A percentile compares a stretch with the other conserved stretches of the same genome.
These are phyloP conservation scores for Pseudochirops corinnae DNA, from an alignment of 2,797 vertebrate genomes.

Conservation along the genomic window DNA sequence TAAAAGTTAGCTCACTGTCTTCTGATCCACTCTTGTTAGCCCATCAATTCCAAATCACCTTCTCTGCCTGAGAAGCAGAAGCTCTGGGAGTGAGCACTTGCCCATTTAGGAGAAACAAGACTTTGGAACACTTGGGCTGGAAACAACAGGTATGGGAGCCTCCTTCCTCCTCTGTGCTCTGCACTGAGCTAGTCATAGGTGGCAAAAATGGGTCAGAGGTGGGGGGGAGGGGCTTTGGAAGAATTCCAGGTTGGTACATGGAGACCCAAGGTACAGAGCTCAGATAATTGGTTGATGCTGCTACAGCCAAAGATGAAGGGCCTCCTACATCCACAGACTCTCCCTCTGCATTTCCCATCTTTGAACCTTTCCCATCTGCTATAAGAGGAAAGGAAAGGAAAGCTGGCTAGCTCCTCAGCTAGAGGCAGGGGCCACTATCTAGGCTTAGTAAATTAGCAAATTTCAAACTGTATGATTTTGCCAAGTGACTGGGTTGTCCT, in stretches of 20 bases:
- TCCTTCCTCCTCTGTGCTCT: not conserved
- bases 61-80: not conserved
- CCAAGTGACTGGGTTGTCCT: not conserved
- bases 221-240: not conserved
- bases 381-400: not conserved
- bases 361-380: not conserved
- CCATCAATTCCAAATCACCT: not conserved
- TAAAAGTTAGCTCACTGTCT: not conserved
- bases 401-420: not conserved
- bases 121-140: rapidly evolving
- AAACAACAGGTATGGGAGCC: not conserved
- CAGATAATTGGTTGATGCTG: rapidly evolving
- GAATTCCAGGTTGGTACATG: not conserved
- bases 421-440: not conserved
- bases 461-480: not conserved
- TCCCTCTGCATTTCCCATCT: not conserved
- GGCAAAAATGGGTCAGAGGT: not conserved
- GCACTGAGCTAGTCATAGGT: not conserved
- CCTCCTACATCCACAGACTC: not conserved
- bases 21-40: not conserved
- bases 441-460: not conserved
- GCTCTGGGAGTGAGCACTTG: not conserved
- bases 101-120: not conserved
- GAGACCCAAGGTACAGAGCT: not conserved
- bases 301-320: not conserved